A percentile compares a stretch with the other conserved stretches of the same genome.
Evolutionary conservation across 64 coral and sea anemone species (phyloP).

Genomic region (Pocillopora damicornis): DNA sequence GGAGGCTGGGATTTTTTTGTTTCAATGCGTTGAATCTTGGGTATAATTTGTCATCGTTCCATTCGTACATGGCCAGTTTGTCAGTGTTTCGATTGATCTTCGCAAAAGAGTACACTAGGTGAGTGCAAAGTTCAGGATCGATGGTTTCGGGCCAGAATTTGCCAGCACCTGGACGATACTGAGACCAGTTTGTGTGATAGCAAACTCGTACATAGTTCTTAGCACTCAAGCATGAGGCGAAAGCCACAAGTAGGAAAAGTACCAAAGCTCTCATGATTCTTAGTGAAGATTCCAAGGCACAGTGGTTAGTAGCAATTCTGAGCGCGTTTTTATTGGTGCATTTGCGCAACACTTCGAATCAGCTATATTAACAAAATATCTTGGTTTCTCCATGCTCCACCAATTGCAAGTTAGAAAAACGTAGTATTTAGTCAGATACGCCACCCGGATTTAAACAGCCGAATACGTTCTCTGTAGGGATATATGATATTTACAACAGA

Average conservation of each 20-base stretch:
- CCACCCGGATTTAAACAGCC: not conserved
- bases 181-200: constrained; percentile 73
- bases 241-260: constrained; percentile 30
- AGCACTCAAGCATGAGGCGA: constrained; percentile 34
- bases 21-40: constrained; percentile 62
- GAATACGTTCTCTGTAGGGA: not conserved
- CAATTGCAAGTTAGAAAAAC: not conserved
- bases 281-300: not conserved
- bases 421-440: not conserved
- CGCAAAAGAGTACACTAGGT: constrained; percentile 65
- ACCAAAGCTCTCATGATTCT: constrained; percentile 17
- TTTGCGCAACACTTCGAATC: not conserved
- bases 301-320: not conserved
- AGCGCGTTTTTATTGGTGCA: not conserved
- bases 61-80: constrained; percentile 65
- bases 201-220: constrained; percentile 59
- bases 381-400: not conserved
- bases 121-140: constrained; percentile 52
- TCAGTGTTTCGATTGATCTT: constrained; percentile 55
- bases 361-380: not conserved
- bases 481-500: not conserved
- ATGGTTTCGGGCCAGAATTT: constrained; percentile 66
- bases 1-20: constrained; percentile 26
- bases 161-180: constrained; percentile 46
- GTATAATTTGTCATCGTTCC: constrained; percentile 78